Conservation (phyloP, 2,797 vertebrate species). For the Setipinna tenuifilis region DNA sequence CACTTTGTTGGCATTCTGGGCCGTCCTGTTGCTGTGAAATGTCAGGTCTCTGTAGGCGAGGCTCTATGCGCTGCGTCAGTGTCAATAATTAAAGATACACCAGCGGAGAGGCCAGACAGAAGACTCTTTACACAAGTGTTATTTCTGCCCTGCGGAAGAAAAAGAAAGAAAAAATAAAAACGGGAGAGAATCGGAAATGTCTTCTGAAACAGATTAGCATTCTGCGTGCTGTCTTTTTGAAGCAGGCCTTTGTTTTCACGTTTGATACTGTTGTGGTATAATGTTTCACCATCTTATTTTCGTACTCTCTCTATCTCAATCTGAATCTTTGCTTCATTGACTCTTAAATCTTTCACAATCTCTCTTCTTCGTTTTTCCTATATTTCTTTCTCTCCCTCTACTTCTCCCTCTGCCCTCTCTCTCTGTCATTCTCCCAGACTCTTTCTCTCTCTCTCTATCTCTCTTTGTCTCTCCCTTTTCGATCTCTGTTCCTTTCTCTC, state of each 20-base stretch:
- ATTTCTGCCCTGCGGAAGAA: background rate
- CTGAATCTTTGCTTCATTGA: background rate
- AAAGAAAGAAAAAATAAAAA: no score
- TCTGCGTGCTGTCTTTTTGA: background rate
- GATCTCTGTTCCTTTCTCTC: background rate
- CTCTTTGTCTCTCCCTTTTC: slow-evolving; percentile 44
- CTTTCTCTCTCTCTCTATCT: slow-evolving; percentile 29
- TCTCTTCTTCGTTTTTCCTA: background rate
- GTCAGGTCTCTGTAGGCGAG: slow-evolving; percentile 74
- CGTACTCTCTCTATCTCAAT: background rate
- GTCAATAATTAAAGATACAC: slow-evolving; percentile 75
- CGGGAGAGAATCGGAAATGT: background rate
- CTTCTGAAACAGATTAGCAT: slow-evolving; percentile 3
- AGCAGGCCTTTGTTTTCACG: background rate
- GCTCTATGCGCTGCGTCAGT: slow-evolving; percentile 72
- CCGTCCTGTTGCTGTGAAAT: slow-evolving; percentile 70
- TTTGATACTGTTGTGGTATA: slow-evolving; percentile 9
- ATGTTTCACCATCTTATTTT: background rate
- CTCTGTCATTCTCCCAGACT: background rate
- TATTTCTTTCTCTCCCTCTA: slow-evolving; percentile 33
- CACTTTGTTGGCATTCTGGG: slow-evolving; percentile 75
- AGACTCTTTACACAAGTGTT: slow-evolving; percentile 60
- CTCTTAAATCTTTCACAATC: background rate
- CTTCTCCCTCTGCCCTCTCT: slow-evolving; percentile 33
- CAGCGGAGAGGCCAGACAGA: slow-evolving; percentile 43